These are phyloP conservation scores for Drosophila subsilvestris DNA, from an alignment of 2,888 invertebrate species.

Conservation along the genomic window DNA sequence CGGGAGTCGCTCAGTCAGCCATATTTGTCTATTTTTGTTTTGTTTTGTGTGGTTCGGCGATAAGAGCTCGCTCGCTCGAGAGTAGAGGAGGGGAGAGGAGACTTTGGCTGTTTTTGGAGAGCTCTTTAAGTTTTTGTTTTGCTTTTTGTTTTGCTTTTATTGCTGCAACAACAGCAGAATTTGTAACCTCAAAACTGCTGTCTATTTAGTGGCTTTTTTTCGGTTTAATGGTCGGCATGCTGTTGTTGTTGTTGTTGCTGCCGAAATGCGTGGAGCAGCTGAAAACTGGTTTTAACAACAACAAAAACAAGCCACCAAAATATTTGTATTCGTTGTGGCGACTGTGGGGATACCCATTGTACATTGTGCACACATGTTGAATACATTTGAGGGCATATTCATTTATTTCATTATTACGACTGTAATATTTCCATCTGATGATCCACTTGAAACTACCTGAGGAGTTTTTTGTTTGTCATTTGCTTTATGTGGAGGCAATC, in stretches of 20 bases:
- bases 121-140: slow-evolving; percentile 29
- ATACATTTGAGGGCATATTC: background rate
- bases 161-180: slow-evolving; percentile 40
- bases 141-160: slow-evolving; percentile 10
- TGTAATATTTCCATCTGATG: too few relatives aligned
- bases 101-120: slow-evolving; percentile 38
- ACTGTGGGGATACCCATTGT: background rate
- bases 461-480: too few relatives aligned
- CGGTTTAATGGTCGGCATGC: slow-evolving; percentile 51
- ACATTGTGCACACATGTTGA: background rate
- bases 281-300: slow-evolving; percentile 57
- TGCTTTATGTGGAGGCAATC: too few relatives aligned
- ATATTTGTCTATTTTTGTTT: background rate
- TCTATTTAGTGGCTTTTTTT: slow-evolving; percentile 56
- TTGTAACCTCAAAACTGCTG: slow-evolving; percentile 64
- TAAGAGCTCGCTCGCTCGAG: slow-evolving; percentile 34
- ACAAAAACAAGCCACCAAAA: slow-evolving; percentile 14
- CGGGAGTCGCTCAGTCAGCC: slow-evolving; percentile 15
- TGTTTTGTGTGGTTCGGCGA: slow-evolving; percentile 8
- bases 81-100: slow-evolving; percentile 20
- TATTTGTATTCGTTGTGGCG: background rate
- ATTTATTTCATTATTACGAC: background rate
- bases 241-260: slow-evolving; percentile 39
- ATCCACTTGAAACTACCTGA: too few relatives aligned
- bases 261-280: slow-evolving; percentile 57